Percentiles rank a stretch among this genome's conserved stretches.
These are phyloP conservation scores for Seriola aureovittata DNA, from an alignment of 2,113 vertebrate genomes.

Conservation along the genomic window DNA sequence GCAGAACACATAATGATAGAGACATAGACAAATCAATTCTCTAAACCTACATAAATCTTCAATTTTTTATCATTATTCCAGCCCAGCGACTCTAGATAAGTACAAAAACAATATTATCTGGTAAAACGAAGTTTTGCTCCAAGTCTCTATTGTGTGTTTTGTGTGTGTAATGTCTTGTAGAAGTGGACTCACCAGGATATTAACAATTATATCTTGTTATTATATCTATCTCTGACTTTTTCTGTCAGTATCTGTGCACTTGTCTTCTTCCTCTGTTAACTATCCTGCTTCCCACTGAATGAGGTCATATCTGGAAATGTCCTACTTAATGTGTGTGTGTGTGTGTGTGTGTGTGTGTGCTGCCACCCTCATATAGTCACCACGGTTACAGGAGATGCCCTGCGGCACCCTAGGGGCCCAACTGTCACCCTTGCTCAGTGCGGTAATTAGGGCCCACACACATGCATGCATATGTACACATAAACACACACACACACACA, in stretches of 20 bases:
- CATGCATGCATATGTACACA: conserved; percentile 49
- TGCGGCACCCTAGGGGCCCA: conserved; percentile 78
- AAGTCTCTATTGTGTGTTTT: conserved; percentile 11
- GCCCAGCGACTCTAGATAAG: conserved; percentile 17
- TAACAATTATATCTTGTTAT: conserved; percentile 53
- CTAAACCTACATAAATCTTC: conserved; percentile 35
- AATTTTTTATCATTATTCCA: conserved; percentile 50
- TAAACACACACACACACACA: conserved; percentile 32
- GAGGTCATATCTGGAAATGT: conserved; percentile 82
- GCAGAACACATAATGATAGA: conserved; percentile 31
- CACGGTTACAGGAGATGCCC: conserved; percentile 82
- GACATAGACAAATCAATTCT: conserved; percentile 42
- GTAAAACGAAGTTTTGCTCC: conserved; percentile 38
- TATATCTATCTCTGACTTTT: conserved; percentile 24
- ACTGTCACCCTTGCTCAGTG: conserved; percentile 82
- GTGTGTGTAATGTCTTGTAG: conserved; percentile 29
- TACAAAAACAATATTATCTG: conserved; percentile 42
- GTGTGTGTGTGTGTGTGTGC: conserved; percentile 19
- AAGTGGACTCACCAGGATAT: conserved; percentile 42
- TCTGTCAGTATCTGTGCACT: conserved; percentile 35
- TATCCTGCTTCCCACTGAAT: conserved; percentile 72
- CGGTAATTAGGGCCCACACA: conserved; percentile 81
- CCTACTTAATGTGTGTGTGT: conserved; percentile 73
- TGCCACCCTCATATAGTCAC: conserved; percentile 76
- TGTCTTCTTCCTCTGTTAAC: conserved; percentile 50